A percentile compares a stretch with the other conserved stretches of the same genome.
phyloP scores from a whole-genome alignment of 2,888 invertebrate species.

The Cerceris ruficornis region DNA sequence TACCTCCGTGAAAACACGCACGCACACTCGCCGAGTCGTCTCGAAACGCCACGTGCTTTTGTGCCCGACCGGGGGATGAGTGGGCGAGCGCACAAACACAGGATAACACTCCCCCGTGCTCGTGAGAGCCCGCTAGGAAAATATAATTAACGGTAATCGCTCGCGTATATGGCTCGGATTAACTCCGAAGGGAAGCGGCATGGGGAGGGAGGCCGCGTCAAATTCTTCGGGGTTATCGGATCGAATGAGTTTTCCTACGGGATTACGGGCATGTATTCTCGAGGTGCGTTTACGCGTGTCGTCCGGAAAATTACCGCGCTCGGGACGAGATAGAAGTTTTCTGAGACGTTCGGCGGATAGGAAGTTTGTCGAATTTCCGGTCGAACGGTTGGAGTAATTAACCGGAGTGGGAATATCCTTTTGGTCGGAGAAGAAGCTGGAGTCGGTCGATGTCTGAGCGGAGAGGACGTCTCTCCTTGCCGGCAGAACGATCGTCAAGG shows the following conservation, averaged over 20 bases:
- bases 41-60: constrained; percentile 60
- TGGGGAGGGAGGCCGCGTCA: constrained; percentile 61
- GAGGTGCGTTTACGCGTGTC: constrained; percentile 17
- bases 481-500: constrained; percentile 48
- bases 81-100: constrained; percentile 36
- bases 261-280: constrained; percentile 50
- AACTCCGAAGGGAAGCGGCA: constrained; percentile 62
- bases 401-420: neutral
- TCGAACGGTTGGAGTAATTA: constrained; percentile 10
- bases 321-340: constrained; percentile 5
- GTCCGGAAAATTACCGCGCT: constrained; percentile 49
- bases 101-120: constrained; percentile 37
- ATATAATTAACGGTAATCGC: constrained; percentile 82
- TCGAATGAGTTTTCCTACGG: constrained; percentile 70
- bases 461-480: constrained; percentile 4
- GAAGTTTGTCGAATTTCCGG: neutral
- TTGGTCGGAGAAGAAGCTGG: neutral
- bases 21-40: constrained; percentile 40
- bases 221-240: constrained; percentile 74
- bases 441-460: neutral
- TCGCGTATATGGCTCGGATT: constrained; percentile 80
- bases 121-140: constrained; percentile 71
- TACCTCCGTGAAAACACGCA: constrained; percentile 49
- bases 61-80: constrained; percentile 38
- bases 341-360: neutral